These are phyloP conservation scores for Ophiothrix spiculata DNA, from an alignment of 35 echinoderm and acorn worm species.

Conservation along the genomic window DNA sequence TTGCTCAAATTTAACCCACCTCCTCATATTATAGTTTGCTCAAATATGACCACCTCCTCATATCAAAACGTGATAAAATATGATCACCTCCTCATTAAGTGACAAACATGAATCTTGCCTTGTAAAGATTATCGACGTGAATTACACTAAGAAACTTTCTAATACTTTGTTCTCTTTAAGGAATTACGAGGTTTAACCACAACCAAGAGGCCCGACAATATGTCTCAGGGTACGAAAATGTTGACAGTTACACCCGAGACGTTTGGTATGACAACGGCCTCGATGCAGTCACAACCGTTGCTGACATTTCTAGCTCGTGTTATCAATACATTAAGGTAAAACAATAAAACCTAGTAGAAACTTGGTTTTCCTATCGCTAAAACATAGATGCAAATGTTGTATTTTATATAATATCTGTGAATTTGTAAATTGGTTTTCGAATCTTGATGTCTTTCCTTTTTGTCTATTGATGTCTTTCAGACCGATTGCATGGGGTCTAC, in stretches of 20 bases:
- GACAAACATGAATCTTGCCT: no score
- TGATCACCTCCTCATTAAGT: no score
- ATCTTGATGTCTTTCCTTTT: background rate
- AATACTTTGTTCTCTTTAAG: conserved; percentile 28
- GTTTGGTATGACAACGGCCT: conserved; percentile 36
- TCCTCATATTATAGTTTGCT: no score
- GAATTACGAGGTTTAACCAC: conserved; percentile 57
- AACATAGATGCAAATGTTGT: no score
- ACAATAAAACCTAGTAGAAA: no score
- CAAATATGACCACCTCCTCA: no score
- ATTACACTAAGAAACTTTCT: no score
- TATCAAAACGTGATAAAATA: no score
- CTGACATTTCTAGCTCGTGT: conserved; percentile 50
- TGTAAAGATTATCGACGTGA: no score
- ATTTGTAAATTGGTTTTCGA: background rate
- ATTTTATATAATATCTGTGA: background rate
- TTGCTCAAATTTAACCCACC: no score
- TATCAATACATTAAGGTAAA: conserved; percentile 70
- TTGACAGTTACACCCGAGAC: conserved; percentile 15
- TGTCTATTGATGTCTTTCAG: conserved; percentile 38
- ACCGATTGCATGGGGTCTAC: conserved; percentile 64
- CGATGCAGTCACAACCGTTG: conserved; percentile 3
- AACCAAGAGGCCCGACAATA: conserved; percentile 53
- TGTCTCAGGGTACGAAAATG: conserved; percentile 44
- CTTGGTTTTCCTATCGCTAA: no score